Base-by-base conservation (phyloP, 2,888 invertebrate species). In the Elysia crispata region DNA sequence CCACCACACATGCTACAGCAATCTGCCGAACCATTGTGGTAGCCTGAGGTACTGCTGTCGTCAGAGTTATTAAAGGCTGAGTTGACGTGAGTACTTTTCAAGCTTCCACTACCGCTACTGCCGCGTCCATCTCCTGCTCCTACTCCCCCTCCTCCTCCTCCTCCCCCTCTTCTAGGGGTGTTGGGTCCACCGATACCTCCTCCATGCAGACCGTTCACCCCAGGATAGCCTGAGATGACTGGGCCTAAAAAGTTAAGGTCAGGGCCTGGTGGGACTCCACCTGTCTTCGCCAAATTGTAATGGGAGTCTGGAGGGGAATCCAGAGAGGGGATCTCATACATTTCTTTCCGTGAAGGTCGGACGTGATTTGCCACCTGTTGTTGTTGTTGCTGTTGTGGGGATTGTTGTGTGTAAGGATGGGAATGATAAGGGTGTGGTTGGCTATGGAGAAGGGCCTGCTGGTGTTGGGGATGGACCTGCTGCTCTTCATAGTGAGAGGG, bases 241-340 rank as follows among this genome's bases (percentile, higher is more conserved):
- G 41, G 41, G 41, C 41, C 41, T 41, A 41, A 41, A 6, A 3
- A 11, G 41, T 41, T 41, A 41, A 41, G 3, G 41, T 69, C 75
- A 79, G 31, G 6, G 41, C 41, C 13, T 79, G 67, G 57, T 75
- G 75, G 23, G 41, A 41, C 41, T 41, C 41, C 41, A 41, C 41
- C 41, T 11, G 41, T 41, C 31, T 77, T 54, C 30, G 79, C 76
- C 18, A 69, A 70, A 50, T 84, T 77, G 77, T 82, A 82, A 41
- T 41, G 41, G 74, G 76, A 74, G n/a, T 15, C 73, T n/a, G 69
- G 77, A 41, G 50, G 62, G 1, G 64, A 62, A n/a, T 80, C 80
- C 30, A 76, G 50, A 6, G 79, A 77, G n/a, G 84, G 83, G 20
- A 83, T 81, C 77, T 84, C 84, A 72, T 84, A 84, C 81, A 82